Conservation (phyloP, 1,140 invertebrate species). For the Micrasema longulum region DNA sequence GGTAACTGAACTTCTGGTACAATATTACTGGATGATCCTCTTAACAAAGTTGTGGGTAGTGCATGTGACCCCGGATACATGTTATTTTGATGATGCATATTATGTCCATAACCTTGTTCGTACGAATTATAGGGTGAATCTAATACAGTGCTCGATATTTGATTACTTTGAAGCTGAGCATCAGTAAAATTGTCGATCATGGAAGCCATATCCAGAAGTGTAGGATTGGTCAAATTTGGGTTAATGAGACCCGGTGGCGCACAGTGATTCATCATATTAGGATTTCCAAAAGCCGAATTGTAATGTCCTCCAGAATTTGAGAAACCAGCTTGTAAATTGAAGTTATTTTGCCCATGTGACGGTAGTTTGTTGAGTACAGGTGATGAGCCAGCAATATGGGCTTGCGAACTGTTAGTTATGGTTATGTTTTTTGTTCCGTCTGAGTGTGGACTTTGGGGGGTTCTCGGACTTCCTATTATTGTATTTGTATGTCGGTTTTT, state of each 20-base stretch:
- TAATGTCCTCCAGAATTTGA: conserved; percentile 63
- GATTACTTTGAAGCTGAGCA: conserved; percentile 81
- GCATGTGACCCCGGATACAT: conserved; percentile 61
- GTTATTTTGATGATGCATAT: conserved; percentile 63
- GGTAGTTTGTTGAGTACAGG: conserved; percentile 61
- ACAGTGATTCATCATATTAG: conserved; percentile 62
- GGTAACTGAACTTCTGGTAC: conserved; percentile 59
- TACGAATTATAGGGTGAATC: conserved; percentile 76
- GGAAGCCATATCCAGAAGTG: conserved; percentile 75
- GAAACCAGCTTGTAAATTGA: conserved; percentile 58
- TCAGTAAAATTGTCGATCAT: conserved; percentile 82
- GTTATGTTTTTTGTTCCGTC: conserved; percentile 62
- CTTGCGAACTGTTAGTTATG: conserved; percentile 62
- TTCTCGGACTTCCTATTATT: conserved; percentile 55
- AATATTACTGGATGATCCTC: conserved; percentile 59
- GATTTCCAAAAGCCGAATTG: conserved; percentile 66
- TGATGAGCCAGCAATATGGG: conserved; percentile 62
- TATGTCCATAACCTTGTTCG: conserved; percentile 63
- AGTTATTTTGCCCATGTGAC: conserved; percentile 58
- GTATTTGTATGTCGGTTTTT: conserved; percentile 56
- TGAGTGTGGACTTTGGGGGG: conserved; percentile 61
- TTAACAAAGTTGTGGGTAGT: conserved; percentile 55
- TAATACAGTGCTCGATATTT: conserved; percentile 83
- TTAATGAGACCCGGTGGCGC: conserved; percentile 61
- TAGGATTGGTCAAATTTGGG: conserved; percentile 68